Conservation (phyloP, 1,140 invertebrate species). For the Diachasma alloeum region DNA sequence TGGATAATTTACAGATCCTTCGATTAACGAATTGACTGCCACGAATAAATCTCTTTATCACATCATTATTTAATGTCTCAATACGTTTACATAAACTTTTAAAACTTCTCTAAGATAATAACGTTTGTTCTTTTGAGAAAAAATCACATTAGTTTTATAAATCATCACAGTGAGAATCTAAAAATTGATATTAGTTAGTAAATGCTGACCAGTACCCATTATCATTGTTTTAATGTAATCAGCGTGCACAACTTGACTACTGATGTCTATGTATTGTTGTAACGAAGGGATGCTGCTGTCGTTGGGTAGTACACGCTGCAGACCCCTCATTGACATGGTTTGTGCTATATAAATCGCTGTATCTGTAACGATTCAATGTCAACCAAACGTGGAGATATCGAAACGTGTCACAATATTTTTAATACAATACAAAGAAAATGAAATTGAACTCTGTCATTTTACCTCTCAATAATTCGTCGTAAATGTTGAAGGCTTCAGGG, state of each 20-base stretch:
- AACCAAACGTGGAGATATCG: neutral
- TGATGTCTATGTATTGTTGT: conserved; percentile 66
- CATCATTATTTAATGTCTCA: conserved; percentile 11
- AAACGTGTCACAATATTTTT: neutral
- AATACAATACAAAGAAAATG: conserved; percentile 12
- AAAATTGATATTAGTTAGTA: conserved; percentile 67
- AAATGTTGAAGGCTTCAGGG: conserved; percentile 58
- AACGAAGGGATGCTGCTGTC: conserved; percentile 50
- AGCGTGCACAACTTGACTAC: conserved; percentile 68
- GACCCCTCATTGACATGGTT: conserved; percentile 61
- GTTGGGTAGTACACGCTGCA: conserved; percentile 63
- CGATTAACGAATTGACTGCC: conserved; percentile 5
- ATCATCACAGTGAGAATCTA: conserved; percentile 42
- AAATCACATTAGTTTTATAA: conserved; percentile 8
- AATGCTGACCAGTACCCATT: conserved; percentile 69
- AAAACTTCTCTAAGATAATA: conserved; percentile 21
- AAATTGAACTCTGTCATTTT: conserved; percentile 17
- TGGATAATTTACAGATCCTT: no score
- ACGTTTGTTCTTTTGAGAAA: conserved; percentile 9
- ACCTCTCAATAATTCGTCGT: conserved; percentile 66
- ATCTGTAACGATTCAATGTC: conserved; percentile 51
- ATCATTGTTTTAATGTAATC: conserved; percentile 71
- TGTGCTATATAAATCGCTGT: conserved; percentile 63
- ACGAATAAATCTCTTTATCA: conserved; percentile 17
- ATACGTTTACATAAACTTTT: conserved; percentile 19